A percentile compares a stretch with the other conserved stretches of the same genome.
Conservation (phyloP, 2,797 vertebrate species). For the Amblyraja radiata region DNA sequence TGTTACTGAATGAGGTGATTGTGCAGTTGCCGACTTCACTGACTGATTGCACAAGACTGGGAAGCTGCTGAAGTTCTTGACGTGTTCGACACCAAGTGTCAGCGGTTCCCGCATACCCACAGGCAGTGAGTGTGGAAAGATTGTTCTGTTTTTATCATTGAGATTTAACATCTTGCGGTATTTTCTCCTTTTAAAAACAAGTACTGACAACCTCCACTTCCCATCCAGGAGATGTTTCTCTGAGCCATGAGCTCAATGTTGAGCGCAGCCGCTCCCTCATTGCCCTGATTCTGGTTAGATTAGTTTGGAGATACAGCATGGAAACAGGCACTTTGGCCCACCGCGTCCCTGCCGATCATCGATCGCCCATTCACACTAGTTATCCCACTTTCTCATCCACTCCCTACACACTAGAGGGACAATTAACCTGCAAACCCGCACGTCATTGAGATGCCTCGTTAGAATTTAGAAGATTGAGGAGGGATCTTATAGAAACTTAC, state of each 20-base stretch:
- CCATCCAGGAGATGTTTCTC: background rate
- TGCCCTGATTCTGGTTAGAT: no score
- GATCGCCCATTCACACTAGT: no score
- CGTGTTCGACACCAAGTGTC: background rate
- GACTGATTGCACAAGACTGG: background rate
- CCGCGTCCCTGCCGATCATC: no score
- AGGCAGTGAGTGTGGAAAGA: background rate
- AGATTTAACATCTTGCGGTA: background rate
- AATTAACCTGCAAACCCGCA: no score
- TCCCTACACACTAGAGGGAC: no score
- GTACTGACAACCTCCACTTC: background rate
- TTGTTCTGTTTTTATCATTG: background rate
- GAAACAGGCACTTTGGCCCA: no score
- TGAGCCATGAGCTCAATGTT: background rate
- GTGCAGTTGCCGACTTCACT: background rate
- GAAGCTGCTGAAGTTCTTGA: background rate
- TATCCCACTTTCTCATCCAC: no score
- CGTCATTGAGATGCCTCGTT: no score
- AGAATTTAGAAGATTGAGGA: no score
- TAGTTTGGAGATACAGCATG: no score
- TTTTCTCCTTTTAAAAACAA: background rate
- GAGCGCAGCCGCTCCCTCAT: background rate
- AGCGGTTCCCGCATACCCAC: background rate
- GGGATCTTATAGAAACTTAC: no score
- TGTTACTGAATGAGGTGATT: background rate